Conservation (phyloP, 2,888 invertebrate genomes). For the Clanis bilineata region DNA sequence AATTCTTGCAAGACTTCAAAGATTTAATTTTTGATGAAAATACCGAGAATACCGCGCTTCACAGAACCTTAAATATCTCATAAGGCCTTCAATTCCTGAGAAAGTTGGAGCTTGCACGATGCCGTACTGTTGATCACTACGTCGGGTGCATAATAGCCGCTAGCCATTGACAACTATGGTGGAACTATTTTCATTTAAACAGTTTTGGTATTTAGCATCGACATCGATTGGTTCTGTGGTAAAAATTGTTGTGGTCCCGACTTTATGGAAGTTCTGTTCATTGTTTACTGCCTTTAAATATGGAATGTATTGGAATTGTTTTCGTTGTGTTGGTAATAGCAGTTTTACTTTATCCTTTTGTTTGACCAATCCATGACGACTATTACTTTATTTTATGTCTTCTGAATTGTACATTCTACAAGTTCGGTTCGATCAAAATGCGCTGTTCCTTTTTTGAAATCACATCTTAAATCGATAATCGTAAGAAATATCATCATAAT, state of each 20-base stretch:
- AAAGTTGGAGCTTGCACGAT: slow-evolving; percentile 7
- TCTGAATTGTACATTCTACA: not conserved
- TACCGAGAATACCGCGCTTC: not conserved
- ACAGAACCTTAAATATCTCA: not conserved
- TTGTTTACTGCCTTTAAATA: slow-evolving; percentile 19
- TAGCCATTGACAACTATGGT: slow-evolving; percentile 44
- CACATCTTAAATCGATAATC: slow-evolving; percentile 37
- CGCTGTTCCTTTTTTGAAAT: slow-evolving; percentile 24
- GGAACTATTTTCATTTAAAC: slow-evolving; percentile 70
- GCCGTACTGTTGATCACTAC: not conserved
- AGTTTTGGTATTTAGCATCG: slow-evolving; percentile 54
- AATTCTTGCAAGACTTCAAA: not conserved
- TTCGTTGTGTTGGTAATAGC: not conserved
- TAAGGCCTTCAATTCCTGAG: not conserved
- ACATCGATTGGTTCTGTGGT: slow-evolving; percentile 36
- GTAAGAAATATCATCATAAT: slow-evolving; percentile 38
- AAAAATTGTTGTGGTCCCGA: slow-evolving; percentile 23
- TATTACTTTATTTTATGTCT: not conserved
- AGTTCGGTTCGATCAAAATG: not conserved
- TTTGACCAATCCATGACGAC: not conserved
- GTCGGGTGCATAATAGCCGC: slow-evolving; percentile 20
- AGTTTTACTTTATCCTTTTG: too few species aligned
- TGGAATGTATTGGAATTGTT: not conserved
- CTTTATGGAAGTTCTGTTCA: slow-evolving; percentile 12
- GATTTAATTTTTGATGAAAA: not conserved